Conservation (phyloP, 2,797 vertebrate species). For the Cossypha polioptera region DNA sequence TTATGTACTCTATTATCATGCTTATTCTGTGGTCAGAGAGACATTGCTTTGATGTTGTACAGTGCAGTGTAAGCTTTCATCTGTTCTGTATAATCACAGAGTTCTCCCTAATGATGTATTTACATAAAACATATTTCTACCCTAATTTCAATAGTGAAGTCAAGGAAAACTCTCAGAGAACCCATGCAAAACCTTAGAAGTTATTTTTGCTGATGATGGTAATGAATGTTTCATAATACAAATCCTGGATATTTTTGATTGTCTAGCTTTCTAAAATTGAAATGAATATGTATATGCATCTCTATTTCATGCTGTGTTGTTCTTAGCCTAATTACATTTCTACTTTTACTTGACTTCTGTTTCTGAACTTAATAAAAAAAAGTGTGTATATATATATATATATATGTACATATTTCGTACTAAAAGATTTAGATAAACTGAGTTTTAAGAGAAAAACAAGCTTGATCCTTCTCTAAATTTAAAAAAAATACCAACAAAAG, state of each 20-base stretch:
- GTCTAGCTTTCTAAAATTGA: slow-evolving; percentile 9
- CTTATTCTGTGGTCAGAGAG: slow-evolving; percentile 22
- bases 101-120: slow-evolving; percentile 35
- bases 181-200: neutral
- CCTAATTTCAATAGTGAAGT: slow-evolving; percentile 55
- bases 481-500: neutral
- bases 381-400: accelerated
- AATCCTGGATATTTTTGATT: slow-evolving; percentile 8
- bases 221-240: slow-evolving; percentile 31
- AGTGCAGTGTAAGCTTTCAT: slow-evolving; percentile 12
- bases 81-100: slow-evolving; percentile 55
- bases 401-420: neutral
- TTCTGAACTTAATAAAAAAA: neutral
- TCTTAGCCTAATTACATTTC: neutral
- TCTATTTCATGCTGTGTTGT: neutral
- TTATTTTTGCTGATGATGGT: slow-evolving; percentile 1
- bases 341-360: neutral
- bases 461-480: neutral
- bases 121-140: slow-evolving; percentile 44
- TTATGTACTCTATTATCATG: neutral
- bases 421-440: neutral
- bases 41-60: slow-evolving; percentile 33
- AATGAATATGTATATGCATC: neutral
- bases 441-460: neutral
- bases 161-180: slow-evolving; percentile 30